Evolutionary conservation across 2,113 vertebrate genomes (phyloP).

Genomic region (Gymnorhina tibicen): DNA sequence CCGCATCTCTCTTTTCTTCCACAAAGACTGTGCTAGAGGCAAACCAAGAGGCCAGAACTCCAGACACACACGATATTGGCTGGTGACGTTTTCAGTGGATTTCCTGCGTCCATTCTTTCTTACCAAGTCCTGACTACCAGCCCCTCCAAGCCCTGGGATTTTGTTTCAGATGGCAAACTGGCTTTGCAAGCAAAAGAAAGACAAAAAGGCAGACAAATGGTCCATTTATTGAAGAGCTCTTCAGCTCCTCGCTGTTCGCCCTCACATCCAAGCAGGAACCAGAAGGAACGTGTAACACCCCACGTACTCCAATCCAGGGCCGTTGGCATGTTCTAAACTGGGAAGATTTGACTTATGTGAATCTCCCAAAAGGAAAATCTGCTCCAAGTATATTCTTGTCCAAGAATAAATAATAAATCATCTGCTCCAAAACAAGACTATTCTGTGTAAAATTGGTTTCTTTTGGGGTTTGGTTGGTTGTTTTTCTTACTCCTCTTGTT

Average conservation of each 20-base stretch:
- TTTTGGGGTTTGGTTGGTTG: not conserved
- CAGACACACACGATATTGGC: not conserved
- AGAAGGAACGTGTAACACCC: not conserved
- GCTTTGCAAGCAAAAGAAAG: not conserved
- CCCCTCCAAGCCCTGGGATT: not conserved
- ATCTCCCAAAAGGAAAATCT: not conserved
- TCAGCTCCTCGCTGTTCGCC: not conserved
- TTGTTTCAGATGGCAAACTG: not conserved
- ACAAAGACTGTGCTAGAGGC: not conserved
- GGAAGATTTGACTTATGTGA: not conserved
- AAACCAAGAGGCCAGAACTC: not conserved
- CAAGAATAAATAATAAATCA: constrained; percentile 44
- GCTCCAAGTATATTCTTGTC: constrained; percentile 17
- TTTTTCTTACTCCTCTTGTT: not conserved
- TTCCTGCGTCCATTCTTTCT: not conserved
- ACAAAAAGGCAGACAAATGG: not conserved
- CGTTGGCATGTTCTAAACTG: not conserved
- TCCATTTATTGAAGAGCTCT: not conserved
- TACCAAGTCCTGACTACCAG: not conserved
- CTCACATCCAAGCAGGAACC: not conserved
- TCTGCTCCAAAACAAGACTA: not conserved
- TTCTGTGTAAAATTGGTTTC: not conserved
- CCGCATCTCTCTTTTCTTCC: not conserved
- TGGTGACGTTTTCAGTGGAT: not conserved
- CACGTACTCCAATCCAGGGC: not conserved